These are phyloP conservation scores for Brachionus koreanus DNA, from an alignment of 1,140 invertebrate species.

Conservation along the genomic window DNA sequence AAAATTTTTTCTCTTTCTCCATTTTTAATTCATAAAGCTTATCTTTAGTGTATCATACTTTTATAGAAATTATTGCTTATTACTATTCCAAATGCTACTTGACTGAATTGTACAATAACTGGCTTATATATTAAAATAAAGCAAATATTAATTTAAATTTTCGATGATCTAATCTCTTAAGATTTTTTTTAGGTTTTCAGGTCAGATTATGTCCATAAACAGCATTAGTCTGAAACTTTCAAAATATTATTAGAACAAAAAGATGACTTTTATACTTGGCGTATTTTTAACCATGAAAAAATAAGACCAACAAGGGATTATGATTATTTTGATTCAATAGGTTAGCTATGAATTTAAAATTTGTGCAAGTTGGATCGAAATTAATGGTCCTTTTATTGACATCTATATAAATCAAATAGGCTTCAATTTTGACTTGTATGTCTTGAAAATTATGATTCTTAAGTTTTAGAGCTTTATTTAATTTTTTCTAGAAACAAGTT, in stretches of 20 bases:
- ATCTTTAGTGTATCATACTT: constrained; percentile 8
- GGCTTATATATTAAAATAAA: background rate
- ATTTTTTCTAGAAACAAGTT: constrained; percentile 4
- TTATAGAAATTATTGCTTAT: background rate
- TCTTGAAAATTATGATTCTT: background rate
- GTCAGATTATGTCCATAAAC: background rate
- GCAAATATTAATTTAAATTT: background rate
- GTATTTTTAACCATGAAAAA: background rate
- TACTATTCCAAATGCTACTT: background rate
- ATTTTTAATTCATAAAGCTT: background rate
- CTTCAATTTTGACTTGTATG: background rate
- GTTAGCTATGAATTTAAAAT: background rate
- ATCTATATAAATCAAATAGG: background rate
- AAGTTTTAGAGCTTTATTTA: background rate
- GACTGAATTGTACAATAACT: background rate
- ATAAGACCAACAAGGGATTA: background rate
- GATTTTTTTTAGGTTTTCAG: background rate
- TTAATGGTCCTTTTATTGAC: background rate
- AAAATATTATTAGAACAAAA: background rate
- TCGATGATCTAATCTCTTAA: constrained; percentile 1
- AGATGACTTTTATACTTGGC: background rate
- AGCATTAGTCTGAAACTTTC: background rate
- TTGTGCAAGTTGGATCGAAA: background rate
- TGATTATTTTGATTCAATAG: background rate
- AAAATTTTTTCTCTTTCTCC: background rate